phyloP scores from a whole-genome alignment of 1,140 invertebrate species.

The Trachelipus rathkii region DNA sequence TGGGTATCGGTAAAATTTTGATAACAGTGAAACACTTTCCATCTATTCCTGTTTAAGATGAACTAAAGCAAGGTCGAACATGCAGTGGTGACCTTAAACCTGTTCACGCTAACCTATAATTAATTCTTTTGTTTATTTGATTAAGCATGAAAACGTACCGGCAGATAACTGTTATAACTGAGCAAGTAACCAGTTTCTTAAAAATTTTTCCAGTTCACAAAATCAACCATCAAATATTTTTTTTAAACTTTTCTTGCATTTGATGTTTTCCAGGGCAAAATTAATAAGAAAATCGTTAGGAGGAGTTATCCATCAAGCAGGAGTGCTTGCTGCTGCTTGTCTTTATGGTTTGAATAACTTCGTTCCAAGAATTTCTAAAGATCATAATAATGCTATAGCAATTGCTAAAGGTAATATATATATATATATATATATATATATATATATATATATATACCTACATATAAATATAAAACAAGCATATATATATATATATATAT shows the following conservation, averaged over 20 bases:
- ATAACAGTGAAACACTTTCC: too few species aligned
- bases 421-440: constrained; percentile 5
- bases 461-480: not conserved
- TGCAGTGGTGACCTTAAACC: too few species aligned
- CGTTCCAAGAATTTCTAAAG: not conserved
- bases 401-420: not conserved
- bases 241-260: not conserved
- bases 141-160: too few species aligned
- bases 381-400: not conserved
- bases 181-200: too few species aligned
- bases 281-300: constrained; percentile 80
- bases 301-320: constrained; percentile 86
- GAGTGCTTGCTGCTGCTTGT: constrained; percentile 81
- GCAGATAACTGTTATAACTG: too few species aligned
- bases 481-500: constrained; percentile 1
- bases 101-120: too few species aligned
- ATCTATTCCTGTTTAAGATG: too few species aligned
- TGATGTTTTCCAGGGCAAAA: constrained; percentile 58
- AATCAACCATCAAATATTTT: too few species aligned
- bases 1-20: too few species aligned
- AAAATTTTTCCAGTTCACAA: too few species aligned
- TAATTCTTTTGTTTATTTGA: too few species aligned
- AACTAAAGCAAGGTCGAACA: too few species aligned
- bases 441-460: not conserved
- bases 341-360: constrained; percentile 53